Base-by-base conservation (phyloP, 2,888 invertebrate genomes). In the Corythucha ciliata region DNA sequence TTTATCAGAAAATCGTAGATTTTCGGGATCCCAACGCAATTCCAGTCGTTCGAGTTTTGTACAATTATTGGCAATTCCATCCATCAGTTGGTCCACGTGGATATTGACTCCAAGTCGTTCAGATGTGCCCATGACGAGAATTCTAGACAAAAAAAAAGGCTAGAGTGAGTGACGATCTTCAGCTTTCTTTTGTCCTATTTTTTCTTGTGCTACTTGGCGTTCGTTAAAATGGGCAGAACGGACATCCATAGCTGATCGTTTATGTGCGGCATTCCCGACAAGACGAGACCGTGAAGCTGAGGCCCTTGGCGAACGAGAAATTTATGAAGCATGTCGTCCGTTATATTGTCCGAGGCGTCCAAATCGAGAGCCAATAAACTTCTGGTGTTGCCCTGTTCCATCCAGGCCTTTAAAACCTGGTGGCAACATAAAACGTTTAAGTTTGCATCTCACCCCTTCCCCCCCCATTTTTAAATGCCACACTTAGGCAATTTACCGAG, bases 241-340 rank as follows among this genome's bases (percentile, higher is more conserved):
- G 89, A 86, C 73, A 92, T 89, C 94, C 97, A 98, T 59, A 99
- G 79, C 66, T 93, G 91, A 72, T 99, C 98, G 1, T 96, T 93
- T 62, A 98, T 87, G 67, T 97, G 96, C 0, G 96, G 87, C 84
- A 98, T 97, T 39, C 98, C 94, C 52, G 90, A 87, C 24, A 96
- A 72, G 54, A 82, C 80, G 34, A 96, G 75, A 0, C 92, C 97
- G 70, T 81, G 80, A 53, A 98, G 75, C 68, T 93, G 91, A 55
- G 78, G 77, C 4, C 97, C 97, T 69, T 90, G 81, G 40, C 89
- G 80, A 46, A 84, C 85, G 54, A 99, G 72, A 70, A 98, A 93
- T 65, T 91, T 89, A 65, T 88, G 83, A 48, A 98, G 75, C 1
- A 82, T 87, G 65, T 92, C 91, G 68, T 98, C 98, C 0, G 85